Evolutionary conservation across 2,797 vertebrate genomes (phyloP).

Genomic region (Pelodytes ibericus): DNA sequence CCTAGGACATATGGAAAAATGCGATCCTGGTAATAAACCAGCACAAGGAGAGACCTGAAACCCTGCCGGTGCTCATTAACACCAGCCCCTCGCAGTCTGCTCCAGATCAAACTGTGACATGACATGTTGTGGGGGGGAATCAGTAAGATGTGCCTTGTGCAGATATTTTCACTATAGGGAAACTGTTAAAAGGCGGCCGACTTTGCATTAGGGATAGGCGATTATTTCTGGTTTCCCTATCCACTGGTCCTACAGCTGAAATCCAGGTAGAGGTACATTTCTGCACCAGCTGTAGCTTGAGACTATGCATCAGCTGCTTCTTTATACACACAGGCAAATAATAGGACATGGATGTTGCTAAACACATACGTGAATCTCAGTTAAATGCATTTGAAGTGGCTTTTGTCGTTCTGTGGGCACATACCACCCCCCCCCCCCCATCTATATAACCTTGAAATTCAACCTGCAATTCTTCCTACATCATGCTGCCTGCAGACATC

Average conservation of each 20-base stretch:
- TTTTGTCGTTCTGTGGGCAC: conserved; percentile 47
- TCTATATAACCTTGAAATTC: conserved; percentile 65
- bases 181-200: conserved; percentile 14
- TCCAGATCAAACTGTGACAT: conserved; percentile 21
- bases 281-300: conserved; percentile 3
- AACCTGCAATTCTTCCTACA: conserved; percentile 54
- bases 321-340: conserved; percentile 13
- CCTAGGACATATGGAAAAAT: neutral
- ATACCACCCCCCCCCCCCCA: conserved; percentile 53
- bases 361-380: neutral
- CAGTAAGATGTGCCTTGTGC: conserved; percentile 6
- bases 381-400: neutral
- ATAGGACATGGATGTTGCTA: conserved; percentile 10
- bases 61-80: conserved; percentile 2
- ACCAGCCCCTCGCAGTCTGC: conserved; percentile 7
- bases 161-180: conserved; percentile 23
- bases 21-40: neutral
- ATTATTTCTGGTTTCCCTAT: conserved; percentile 22
- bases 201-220: neutral
- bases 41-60: neutral
- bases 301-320: conserved; percentile 1
- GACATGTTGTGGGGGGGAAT: neutral
- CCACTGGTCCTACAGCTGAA: conserved; percentile 16
- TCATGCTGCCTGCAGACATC: conserved; percentile 60
- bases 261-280: conserved; percentile 21